Conservation (phyloP, 1,140 invertebrate species). For the Drosophila sucinea region DNA sequence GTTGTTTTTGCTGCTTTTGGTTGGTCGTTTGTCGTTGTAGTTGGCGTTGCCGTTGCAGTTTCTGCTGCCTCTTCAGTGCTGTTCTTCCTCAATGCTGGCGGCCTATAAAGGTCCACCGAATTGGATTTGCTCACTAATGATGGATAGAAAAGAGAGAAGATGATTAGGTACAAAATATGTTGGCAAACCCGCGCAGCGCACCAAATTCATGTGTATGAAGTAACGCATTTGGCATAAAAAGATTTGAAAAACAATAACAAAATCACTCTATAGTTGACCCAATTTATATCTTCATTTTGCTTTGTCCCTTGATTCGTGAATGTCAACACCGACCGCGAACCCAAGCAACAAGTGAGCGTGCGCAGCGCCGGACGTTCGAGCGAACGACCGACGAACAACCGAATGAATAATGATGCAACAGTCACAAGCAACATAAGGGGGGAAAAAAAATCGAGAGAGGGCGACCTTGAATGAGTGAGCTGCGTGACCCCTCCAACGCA, state of each 20-base stretch:
- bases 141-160: conserved; percentile 15
- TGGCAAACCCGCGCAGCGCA: conserved; percentile 29
- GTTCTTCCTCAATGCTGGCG: conserved; percentile 72
- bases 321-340: conserved; percentile 60
- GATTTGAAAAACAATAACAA: conserved; percentile 39
- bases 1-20: conserved; percentile 27
- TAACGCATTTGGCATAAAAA: conserved; percentile 67
- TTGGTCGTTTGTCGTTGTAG: background rate
- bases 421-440: conserved; percentile 28
- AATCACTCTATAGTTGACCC: conserved; percentile 68
- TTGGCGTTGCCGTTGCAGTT: conserved; percentile 27
- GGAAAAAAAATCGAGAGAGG: conserved; percentile 58
- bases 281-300: conserved; percentile 60
- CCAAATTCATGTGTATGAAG: conserved; percentile 42
- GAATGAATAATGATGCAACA: conserved; percentile 64
- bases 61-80: conserved; percentile 53
- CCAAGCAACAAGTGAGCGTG: conserved; percentile 41
- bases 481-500: conserved; percentile 58
- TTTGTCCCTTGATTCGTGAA: conserved; percentile 70
- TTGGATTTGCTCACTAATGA: conserved; percentile 75
- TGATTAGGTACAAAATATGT: conserved; percentile 48
- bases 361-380: conserved; percentile 29
- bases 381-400: conserved; percentile 27
- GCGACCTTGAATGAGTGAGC: conserved; percentile 69
- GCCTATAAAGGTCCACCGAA: conserved; percentile 78